Evolutionary conservation across 2,888 invertebrate species (phyloP), one percentile per base, ranked within the genome.

Genomic region (Cantharis nigra): DNA sequence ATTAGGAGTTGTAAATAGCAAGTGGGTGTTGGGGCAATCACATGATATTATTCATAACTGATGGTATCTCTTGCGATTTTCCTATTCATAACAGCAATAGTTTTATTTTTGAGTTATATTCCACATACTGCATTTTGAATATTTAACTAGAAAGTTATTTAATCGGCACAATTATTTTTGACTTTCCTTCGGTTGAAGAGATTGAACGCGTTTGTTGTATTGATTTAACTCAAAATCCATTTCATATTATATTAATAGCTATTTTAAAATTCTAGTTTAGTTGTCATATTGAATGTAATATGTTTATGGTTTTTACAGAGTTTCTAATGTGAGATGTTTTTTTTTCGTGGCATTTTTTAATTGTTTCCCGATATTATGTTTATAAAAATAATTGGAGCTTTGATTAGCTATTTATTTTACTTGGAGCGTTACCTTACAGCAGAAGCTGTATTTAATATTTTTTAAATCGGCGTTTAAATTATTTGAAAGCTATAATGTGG

Each of bases 51-150:
- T 49, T 49, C 49, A 49, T 49, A 49, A 49, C 49, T 49, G 77
- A 71, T 74, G 64, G 69, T 77, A 65, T 65, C 23, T 65, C 23
- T 65, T 65, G 18, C 65, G 65, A 23, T 65, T 18, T 23, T 18
- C 65, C 9, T 14, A 20, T 65, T 65, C 65, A 65, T 7, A 65
- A 65, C 65, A 65, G 65, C 11, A 18, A 65, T 20, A 65, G 11
- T 23, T 65, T 65, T 65, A 20, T 2, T 65, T 65, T 18, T 18
- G 18, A 23, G 13, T 65, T 65, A 20, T 65, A 65, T 18, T 65
- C 2, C 13, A 65, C n/a, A 49, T 5, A 7, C n/a, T 2, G n/a
- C 2, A 49, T 49, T 49, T 49, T 49, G 49, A n/a, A 49, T 49
- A 49, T 49, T n/a, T 13, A 49, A 49, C 49, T 49, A n/a, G 49